Evolutionary conservation across 2,797 vertebrate species (phyloP), one percentile per base, ranked within the genome.

Genomic region (Myripristis murdjan): DNA sequence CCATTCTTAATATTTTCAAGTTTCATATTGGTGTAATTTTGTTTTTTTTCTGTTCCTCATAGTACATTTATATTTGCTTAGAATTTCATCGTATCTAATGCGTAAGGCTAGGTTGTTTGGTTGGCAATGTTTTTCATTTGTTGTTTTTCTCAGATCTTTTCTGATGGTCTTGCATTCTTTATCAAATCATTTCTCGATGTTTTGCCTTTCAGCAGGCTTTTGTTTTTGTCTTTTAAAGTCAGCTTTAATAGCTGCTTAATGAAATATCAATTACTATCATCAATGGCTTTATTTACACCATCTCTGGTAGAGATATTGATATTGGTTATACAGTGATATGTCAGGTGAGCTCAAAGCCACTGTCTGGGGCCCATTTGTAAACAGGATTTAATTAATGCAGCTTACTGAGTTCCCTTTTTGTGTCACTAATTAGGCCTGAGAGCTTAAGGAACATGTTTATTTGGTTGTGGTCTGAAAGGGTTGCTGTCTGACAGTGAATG

Each of bases 271-370:
- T 43, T 43, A 39, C 43, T 43, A 43, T 43, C 39, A 49, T 51
- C 10, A 51, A n/a, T 23, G 20, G 48, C 22, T 20, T 51, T 51
- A 22, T 51, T 51, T 23, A 51, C 48, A 23, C 20, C 48, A 51
- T 51, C 48, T 24, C 48, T 14, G 48, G 3, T 3, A 51, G 48
- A 20, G 48, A 51, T 51, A 51, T 51, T 51, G 48, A 51, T 53
- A 53, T 18, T 7, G 51, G 51, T 53, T 18, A 47, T 47, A 33
- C 53, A 53, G 53, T 31, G 51, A 53, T 31, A 31, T 53, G 51
- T 53, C 26, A 31, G 26, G 26, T 28, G 26, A 31, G 51, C 28
- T 53, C 24, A 53, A 31, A 14, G 51, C 26, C 51, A 28, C 51
- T 18, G 26, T 53, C 26, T 53, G 26, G 51, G 15, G 26, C 15